Percentiles rank a stretch among this genome's conserved stretches.
phyloP scores from a whole-genome alignment of 2,113 vertebrate genomes.

The Arothron firmamentum region DNA sequence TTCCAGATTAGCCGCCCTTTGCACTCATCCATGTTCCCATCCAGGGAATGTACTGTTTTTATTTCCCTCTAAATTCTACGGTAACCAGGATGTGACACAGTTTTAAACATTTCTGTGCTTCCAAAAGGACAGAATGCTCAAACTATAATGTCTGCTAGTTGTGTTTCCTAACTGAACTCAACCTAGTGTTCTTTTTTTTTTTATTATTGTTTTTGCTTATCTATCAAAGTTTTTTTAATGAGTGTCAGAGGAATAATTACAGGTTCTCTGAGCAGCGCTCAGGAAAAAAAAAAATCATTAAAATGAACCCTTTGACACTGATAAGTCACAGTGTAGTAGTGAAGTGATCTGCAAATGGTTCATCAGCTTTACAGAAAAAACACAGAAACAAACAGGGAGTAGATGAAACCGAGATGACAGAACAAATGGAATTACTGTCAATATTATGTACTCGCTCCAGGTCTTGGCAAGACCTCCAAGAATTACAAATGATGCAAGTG shows the following conservation, averaged over 20 bases:
- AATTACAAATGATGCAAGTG: too few relatives aligned
- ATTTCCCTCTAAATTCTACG: not conserved
- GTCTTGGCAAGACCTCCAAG: too few relatives aligned
- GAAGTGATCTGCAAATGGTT: constrained; percentile 7
- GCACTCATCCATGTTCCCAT: too few relatives aligned
- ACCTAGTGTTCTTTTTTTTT: too few relatives aligned
- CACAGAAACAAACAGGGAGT: not conserved
- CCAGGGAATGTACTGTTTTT: too few relatives aligned
- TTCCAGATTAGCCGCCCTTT: too few relatives aligned
- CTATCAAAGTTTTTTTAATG: not conserved
- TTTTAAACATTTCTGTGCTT: too few relatives aligned
- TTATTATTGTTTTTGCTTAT: constrained; percentile 12
- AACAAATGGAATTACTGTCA: not conserved
- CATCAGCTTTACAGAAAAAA: constrained; percentile 2
- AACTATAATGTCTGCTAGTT: too few relatives aligned
- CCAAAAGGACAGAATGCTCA: too few relatives aligned
- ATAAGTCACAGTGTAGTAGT: constrained; percentile 7
- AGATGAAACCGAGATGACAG: not conserved
- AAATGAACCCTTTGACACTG: constrained; percentile 12
- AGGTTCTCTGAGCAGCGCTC: constrained; percentile 1
- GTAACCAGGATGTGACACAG: constrained; percentile 8
- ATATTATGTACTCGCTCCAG: too few relatives aligned
- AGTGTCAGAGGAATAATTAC: constrained; percentile 8
- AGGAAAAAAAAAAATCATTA: not conserved
- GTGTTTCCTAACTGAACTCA: too few relatives aligned